Conservation (phyloP, 2,113 vertebrate genomes). For the Melanostigma gelatinosum region DNA sequence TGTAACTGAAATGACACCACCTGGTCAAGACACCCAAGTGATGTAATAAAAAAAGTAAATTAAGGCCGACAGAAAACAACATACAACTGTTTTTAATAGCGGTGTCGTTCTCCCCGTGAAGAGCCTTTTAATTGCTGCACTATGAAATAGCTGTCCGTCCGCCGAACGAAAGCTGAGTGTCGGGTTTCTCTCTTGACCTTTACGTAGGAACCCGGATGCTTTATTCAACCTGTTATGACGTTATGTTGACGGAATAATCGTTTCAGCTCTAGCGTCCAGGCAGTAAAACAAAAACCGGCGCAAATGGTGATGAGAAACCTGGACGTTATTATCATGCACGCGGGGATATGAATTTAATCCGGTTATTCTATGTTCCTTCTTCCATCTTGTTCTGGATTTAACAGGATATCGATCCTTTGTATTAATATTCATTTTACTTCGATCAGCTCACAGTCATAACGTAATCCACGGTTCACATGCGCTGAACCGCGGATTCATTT, state of each 20-base stretch:
- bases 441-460: background rate
- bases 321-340: background rate
- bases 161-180: background rate
- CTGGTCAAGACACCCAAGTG: background rate
- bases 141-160: background rate
- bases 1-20: slow-evolving; percentile 8
- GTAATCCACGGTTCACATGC: background rate
- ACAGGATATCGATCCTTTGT: slow-evolving; percentile 3
- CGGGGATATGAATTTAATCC: background rate
- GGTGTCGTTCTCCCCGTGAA: background rate
- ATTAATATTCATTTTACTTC: slow-evolving; percentile 17
- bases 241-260: background rate
- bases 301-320: background rate
- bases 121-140: background rate
- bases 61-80: background rate
- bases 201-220: background rate
- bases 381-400: background rate
- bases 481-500: too few species aligned
- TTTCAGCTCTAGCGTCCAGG: background rate
- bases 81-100: background rate
- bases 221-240: background rate
- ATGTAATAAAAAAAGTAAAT: background rate
- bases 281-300: background rate
- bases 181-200: background rate
- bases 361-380: background rate